These are phyloP conservation scores for Forbesichthys papilliferus DNA, from an alignment of 2,113 vertebrate species.

Conservation along the genomic window DNA sequence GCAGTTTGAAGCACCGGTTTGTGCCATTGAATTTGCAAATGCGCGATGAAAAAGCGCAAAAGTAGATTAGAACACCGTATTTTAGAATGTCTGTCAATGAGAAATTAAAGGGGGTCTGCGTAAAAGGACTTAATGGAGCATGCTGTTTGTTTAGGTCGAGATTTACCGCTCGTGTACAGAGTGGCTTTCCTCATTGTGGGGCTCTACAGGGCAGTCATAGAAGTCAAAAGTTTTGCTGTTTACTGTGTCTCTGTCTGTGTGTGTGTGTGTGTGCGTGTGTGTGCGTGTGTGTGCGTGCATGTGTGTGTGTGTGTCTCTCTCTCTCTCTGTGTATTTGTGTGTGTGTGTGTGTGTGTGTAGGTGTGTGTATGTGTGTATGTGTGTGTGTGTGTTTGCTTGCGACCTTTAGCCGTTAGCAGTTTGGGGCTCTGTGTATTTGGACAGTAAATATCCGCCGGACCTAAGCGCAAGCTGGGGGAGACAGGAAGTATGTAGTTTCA, in stretches of 20 bases:
- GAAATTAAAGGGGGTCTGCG: constrained; percentile 2
- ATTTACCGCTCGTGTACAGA: constrained; percentile 30
- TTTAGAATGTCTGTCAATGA: neutral
- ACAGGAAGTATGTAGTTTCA: constrained; percentile 80
- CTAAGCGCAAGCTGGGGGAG: constrained; percentile 45
- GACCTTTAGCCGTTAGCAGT: constrained; percentile 55
- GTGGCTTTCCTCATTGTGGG: constrained; percentile 18
- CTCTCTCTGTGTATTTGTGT: constrained; percentile 37
- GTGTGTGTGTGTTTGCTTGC: constrained; percentile 40
- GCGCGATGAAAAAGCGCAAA: constrained; percentile 29
- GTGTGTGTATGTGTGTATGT: constrained; percentile 43
- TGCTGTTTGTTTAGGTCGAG: constrained; percentile 50
- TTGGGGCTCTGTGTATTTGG: constrained; percentile 63
- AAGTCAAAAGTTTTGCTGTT: constrained; percentile 57
- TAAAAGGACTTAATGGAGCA: constrained; percentile 32
- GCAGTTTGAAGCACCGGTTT: constrained; percentile 15
- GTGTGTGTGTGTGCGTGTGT: constrained; percentile 47
- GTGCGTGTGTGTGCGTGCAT: constrained; percentile 46
- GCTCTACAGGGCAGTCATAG: constrained; percentile 49
- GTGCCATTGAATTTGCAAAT: constrained; percentile 32
- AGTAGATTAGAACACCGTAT: constrained; percentile 4
- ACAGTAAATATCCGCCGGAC: constrained; percentile 65
- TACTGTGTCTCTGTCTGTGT: constrained; percentile 41
- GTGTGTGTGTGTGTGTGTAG: constrained; percentile 54
- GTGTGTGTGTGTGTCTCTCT: constrained; percentile 35